Percentiles rank a stretch among this genome's conserved stretches.
Conservation (phyloP, 1,140 invertebrate genomes). For the Whitmania pigra region DNA sequence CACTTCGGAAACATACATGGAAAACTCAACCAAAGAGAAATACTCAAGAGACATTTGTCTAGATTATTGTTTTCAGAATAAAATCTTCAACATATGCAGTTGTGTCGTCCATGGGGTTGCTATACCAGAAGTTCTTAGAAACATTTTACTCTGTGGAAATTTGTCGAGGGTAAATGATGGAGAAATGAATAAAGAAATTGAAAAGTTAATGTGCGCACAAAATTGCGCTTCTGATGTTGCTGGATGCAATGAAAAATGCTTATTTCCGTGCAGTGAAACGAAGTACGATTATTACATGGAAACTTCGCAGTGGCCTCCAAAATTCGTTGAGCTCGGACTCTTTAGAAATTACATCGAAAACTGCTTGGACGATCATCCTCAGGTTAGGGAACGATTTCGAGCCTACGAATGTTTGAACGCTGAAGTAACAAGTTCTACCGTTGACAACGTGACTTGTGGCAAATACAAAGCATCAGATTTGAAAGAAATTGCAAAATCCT, state of each 20-base stretch:
- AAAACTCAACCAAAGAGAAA: neutral
- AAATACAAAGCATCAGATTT: neutral
- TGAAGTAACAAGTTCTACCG: too few species aligned
- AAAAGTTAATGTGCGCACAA: neutral
- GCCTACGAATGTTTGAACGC: too few species aligned
- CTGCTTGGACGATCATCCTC: neutral
- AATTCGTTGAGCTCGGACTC: neutral
- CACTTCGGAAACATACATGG: neutral
- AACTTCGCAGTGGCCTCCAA: neutral
- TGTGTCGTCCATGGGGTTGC: neutral
- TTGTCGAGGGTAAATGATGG: neutral
- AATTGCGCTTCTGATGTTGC: neutral
- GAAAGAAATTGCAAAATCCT: neutral
- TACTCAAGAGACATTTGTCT: neutral
- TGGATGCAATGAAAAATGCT: neutral
- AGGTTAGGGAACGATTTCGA: neutral
- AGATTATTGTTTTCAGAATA: neutral
- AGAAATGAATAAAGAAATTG: neutral
- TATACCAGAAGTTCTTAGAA: neutral
- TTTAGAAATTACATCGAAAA: neutral
- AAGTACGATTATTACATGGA: neutral
- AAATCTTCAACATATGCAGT: neutral
- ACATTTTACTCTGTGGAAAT: neutral
- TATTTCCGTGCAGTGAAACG: neutral
- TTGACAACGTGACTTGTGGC: too few species aligned